Percentiles rank a stretch among this genome's conserved stretches.
phyloP scores from a whole-genome alignment of 1,140 invertebrate genomes.

The Vanessa atalanta region DNA sequence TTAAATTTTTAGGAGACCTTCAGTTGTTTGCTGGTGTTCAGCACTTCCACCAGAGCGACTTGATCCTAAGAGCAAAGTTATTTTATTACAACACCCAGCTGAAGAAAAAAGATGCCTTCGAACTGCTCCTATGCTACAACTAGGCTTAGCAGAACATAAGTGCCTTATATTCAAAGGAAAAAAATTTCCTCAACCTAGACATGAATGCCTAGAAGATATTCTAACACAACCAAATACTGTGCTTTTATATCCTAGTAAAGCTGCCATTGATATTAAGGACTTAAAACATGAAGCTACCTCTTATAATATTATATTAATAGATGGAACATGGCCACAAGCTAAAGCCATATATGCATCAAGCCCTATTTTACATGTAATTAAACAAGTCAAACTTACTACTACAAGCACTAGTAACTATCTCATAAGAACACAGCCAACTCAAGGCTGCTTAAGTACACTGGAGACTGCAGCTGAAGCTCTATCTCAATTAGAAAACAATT shows the following conservation, averaged over 20 bases:
- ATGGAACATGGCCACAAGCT: constrained; percentile 97
- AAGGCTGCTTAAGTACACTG: constrained; percentile 94
- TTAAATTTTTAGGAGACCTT: constrained; percentile 85
- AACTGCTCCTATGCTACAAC: constrained; percentile 93
- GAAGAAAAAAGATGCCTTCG: constrained; percentile 94
- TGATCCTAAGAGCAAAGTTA: constrained; percentile 85
- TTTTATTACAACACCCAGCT: constrained; percentile 95
- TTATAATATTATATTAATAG: constrained; percentile 93
- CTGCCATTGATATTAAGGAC: constrained; percentile 84
- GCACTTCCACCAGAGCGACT: constrained; percentile 87
- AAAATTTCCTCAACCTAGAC: constrained; percentile 87
- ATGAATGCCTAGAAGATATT: constrained; percentile 85
- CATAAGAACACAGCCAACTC: constrained; percentile 95
- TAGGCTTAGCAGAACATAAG: constrained; percentile 86
- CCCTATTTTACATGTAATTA: constrained; percentile 84
- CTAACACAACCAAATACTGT: constrained; percentile 87
- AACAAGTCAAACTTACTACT: constrained; percentile 89
- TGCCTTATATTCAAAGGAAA: constrained; percentile 92
- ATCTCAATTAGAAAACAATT: constrained; percentile 87
- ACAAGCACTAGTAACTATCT: constrained; percentile 91
- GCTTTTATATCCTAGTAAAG: constrained; percentile 90
- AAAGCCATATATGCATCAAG: constrained; percentile 91
- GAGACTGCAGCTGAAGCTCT: constrained; percentile 94
- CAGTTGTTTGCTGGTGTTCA: constrained; percentile 94
- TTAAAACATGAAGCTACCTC: constrained; percentile 64